phyloP scores from a whole-genome alignment of 2,888 invertebrate genomes.

The Oscheius sp. region DNA sequence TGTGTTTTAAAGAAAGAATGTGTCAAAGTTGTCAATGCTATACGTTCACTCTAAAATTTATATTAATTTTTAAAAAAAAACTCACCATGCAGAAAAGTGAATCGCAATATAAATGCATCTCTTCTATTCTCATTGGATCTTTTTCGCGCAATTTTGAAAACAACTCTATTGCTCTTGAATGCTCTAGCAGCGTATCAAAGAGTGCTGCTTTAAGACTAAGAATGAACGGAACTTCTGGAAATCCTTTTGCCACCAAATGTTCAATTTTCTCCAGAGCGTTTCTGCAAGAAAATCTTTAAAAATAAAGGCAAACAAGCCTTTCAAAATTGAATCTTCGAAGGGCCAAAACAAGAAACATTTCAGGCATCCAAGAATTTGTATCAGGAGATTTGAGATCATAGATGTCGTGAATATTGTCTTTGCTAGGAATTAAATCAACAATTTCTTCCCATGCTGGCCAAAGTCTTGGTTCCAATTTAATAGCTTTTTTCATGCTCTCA shows the following conservation, averaged over 20 bases:
- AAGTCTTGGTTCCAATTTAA: conserved; percentile 75
- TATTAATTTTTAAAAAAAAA: conserved; percentile 11
- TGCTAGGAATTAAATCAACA: conserved; percentile 78
- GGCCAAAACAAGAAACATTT: conserved; percentile 46
- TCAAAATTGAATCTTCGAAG: conserved; percentile 42
- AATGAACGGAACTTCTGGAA: conserved; percentile 86
- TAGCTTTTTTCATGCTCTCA: conserved; percentile 32
- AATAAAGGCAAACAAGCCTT: not conserved
- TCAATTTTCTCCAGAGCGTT: conserved; percentile 83
- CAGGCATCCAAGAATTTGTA: conserved; percentile 38
- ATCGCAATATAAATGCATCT: conserved; percentile 96
- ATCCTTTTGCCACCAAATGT: conserved; percentile 80
- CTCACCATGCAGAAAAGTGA: conserved; percentile 82
- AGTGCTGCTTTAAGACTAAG: conserved; percentile 87
- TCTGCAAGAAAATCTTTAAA: not conserved
- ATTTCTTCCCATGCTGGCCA: conserved; percentile 97
- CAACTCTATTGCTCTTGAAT: conserved; percentile 55
- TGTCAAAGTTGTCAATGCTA: conserved; percentile 89
- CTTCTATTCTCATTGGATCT: conserved; percentile 89
- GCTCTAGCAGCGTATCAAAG: conserved; percentile 55
- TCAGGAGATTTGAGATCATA: conserved; percentile 21
- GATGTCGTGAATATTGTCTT: conserved; percentile 34
- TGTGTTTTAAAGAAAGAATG: conserved; percentile 92
- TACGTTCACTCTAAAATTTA: conserved; percentile 69
- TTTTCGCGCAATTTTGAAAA: conserved; percentile 84